Percentiles rank a stretch among this genome's conserved stretches.
phyloP scores from a whole-genome alignment of 53 echinoderm and acorn worm genomes.

The Echinometra lucunter region DNA sequence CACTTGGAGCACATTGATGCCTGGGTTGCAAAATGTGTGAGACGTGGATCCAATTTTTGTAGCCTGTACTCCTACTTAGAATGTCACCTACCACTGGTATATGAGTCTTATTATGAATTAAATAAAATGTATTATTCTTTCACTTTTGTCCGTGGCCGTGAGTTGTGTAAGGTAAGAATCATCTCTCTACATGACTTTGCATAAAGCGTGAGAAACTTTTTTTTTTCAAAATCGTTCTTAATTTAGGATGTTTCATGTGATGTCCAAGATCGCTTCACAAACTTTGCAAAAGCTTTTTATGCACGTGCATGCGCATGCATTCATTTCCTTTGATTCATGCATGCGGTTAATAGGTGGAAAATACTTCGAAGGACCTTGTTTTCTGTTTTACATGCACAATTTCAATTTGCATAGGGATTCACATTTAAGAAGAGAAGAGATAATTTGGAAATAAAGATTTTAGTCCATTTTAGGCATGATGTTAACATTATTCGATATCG shows the following conservation, averaged over 20 bases:
- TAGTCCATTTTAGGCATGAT: neutral
- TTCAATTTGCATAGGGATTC: neutral
- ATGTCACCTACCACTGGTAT: too few relatives aligned
- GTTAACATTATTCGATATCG: neutral
- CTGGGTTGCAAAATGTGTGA: too few relatives aligned
- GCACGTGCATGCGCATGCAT: neutral
- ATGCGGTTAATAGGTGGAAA: neutral
- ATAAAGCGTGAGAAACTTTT: neutral
- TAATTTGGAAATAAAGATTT: neutral
- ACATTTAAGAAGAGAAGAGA: neutral
- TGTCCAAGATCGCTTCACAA: neutral
- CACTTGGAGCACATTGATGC: too few relatives aligned
- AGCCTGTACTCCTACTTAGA: too few relatives aligned
- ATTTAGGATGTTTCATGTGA: neutral
- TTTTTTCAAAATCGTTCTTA: neutral
- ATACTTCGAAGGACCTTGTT: neutral
- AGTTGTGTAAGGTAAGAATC: neutral
- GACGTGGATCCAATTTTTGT: too few relatives aligned
- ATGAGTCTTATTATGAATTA: too few relatives aligned
- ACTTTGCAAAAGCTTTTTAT: neutral
- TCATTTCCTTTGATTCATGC: neutral
- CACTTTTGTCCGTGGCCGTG: neutral
- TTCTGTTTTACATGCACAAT: neutral
- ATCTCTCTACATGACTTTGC: neutral
- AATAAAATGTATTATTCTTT: too few relatives aligned